Evolutionary conservation across 2,113 vertebrate genomes (phyloP), one percentile per base, ranked within the genome.

Genomic region (Cettia cetti): DNA sequence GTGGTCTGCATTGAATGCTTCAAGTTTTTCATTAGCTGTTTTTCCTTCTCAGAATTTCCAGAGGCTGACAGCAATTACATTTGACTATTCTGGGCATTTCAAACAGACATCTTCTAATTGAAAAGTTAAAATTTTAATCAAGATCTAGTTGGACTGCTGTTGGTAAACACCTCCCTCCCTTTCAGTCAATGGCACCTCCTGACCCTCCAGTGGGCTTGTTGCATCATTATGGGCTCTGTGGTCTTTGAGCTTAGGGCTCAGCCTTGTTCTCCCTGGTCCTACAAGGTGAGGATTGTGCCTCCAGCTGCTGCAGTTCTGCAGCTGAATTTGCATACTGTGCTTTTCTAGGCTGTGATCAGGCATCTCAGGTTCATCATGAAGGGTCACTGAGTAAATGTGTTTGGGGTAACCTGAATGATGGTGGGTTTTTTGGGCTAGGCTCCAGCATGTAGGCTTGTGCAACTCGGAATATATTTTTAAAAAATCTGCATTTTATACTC

Each of bases 101-200:
- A 61, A 47, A 59, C 50, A 74, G 53, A 16, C 5, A 0, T 64
- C 26, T 68, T 87, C 45, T 91, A 80, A 74, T 52, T 70, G 87
- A 85, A 70, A 95, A 96, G 39, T 30, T 82, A 42, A 47, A 77
- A 42, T 91, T 91, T 69, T 80, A 94, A 80, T 90, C 54, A 88
- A 40, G 45, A 22, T 35, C 86, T 49, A 13, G 28, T n/a, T 91
- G 71, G 54, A 92, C 60, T 92, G 45, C 47, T 79, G 0, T 54
- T 92, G 79, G 30, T 68, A 78, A 63, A 60, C 47, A 47, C 65
- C 79, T 88, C 44, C 53, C 90, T 83, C 72, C 35, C 13, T 66
- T 87, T 75, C 78, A 82, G 61, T 86, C 68, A 60, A 42, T n/a
- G 35, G 45, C 19, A 21, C 15, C 57, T 92, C 54, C 81, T 91